Percentiles rank a stretch among this genome's conserved stretches.
These are phyloP conservation scores for Acanthosepion lycidas DNA, from an alignment of 2,888 invertebrate genomes.

Conservation along the genomic window DNA sequence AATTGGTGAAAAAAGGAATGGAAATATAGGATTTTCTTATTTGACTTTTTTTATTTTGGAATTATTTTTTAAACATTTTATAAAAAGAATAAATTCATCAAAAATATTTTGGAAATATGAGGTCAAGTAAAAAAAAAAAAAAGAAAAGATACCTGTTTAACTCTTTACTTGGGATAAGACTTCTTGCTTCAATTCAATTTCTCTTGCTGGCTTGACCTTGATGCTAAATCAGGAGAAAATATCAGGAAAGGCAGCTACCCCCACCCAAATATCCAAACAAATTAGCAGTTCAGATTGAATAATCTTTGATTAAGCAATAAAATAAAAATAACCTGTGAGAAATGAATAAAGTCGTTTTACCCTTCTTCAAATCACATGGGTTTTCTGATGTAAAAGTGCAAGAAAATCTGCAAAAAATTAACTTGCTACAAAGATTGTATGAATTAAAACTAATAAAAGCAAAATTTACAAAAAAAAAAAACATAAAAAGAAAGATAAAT, in stretches of 20 bases:
- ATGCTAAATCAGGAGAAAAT: background rate
- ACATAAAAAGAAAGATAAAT: no score
- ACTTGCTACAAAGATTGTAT: background rate
- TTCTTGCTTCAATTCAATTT: background rate
- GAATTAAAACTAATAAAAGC: background rate
- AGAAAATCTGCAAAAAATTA: background rate
- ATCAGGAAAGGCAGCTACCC: background rate
- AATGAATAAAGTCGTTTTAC: background rate
- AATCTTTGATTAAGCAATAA: background rate
- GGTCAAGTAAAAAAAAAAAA: background rate
- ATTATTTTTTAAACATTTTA: background rate
- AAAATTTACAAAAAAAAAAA: background rate
- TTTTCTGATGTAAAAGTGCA: background rate
- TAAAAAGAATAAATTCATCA: background rate
- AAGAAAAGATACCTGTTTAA: background rate
- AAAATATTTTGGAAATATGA: background rate
- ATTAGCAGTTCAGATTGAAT: background rate
- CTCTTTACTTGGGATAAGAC: background rate
- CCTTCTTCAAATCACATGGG: background rate
- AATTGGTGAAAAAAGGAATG: background rate
- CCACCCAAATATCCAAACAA: background rate
- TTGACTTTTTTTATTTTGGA: background rate
- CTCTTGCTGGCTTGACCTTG: background rate
- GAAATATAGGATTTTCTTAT: background rate
- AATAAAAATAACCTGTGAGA: background rate